Conservation (phyloP, 1,140 invertebrate genomes). For the Drosophila pruinosa region DNA sequence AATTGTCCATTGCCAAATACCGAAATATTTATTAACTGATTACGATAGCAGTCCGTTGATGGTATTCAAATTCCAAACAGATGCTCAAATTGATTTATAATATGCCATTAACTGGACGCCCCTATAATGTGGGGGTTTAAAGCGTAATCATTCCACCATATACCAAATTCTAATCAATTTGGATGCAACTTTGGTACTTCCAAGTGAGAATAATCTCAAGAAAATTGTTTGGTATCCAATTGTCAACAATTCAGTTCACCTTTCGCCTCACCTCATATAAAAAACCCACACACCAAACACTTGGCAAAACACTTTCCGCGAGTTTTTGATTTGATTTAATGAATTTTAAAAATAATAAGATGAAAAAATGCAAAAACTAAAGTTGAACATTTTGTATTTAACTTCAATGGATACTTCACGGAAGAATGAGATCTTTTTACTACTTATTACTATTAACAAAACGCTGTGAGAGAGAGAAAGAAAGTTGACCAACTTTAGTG, state of each 20-base stretch:
- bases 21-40: background rate
- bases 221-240: slow-evolving; percentile 8
- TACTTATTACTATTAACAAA: slow-evolving; percentile 51
- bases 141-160: slow-evolving; percentile 29
- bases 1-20: slow-evolving; percentile 1
- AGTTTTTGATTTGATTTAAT: slow-evolving; percentile 53
- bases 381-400: slow-evolving; percentile 59
- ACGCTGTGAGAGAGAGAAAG: slow-evolving; percentile 57
- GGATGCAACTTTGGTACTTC: background rate
- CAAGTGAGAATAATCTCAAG: background rate
- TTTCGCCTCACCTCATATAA: slow-evolving; percentile 13
- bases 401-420: slow-evolving; percentile 18
- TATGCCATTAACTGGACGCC: slow-evolving; percentile 13
- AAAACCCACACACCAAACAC: slow-evolving; percentile 19
- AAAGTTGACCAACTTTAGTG: slow-evolving; percentile 71
- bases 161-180: slow-evolving; percentile 14
- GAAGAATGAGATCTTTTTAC: slow-evolving; percentile 25
- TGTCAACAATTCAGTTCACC: background rate
- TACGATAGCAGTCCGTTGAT: slow-evolving; percentile 5
- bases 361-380: slow-evolving; percentile 33
- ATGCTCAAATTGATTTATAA: background rate
- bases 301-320: slow-evolving; percentile 34
- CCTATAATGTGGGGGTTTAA: slow-evolving; percentile 3
- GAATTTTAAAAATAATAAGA: slow-evolving; percentile 71
- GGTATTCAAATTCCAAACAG: slow-evolving; percentile 4